These are phyloP conservation scores for Phengaris alcon DNA, from an alignment of 2,888 invertebrate genomes.

Conservation along the genomic window DNA sequence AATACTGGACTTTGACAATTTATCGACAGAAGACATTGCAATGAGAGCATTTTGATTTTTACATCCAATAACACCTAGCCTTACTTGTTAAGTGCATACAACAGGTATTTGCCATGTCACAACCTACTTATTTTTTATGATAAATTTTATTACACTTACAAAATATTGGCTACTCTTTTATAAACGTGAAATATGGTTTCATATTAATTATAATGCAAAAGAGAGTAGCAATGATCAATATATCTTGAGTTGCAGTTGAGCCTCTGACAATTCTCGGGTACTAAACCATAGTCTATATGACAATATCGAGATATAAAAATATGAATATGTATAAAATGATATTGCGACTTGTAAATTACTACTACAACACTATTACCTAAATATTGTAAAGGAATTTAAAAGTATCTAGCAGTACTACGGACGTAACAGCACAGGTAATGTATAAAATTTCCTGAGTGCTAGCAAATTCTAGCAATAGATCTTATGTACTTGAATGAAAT, in stretches of 20 bases:
- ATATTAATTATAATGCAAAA: background rate
- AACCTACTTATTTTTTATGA: background rate
- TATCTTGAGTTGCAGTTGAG: background rate
- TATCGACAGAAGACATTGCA: background rate
- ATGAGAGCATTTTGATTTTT: background rate
- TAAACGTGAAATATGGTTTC: background rate
- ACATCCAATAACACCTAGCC: background rate
- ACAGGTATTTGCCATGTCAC: background rate
- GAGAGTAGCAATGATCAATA: background rate
- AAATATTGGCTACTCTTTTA: background rate
- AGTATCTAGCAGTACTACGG: background rate
- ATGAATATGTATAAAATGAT: constrained; percentile 14
- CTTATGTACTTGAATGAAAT: background rate
- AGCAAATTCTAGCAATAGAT: background rate
- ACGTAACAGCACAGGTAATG: background rate
- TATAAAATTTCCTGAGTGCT: background rate
- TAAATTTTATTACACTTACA: background rate
- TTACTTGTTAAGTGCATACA: background rate
- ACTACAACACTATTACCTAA: constrained; percentile 2
- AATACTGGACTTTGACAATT: no score
- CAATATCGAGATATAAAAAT: constrained; percentile 1
- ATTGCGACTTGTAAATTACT: background rate
- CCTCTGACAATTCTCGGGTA: background rate
- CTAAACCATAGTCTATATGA: background rate
- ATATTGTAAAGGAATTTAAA: background rate